Base-by-base conservation (phyloP, 2,797 vertebrate species). In the Anomalospiza imberbis region DNA sequence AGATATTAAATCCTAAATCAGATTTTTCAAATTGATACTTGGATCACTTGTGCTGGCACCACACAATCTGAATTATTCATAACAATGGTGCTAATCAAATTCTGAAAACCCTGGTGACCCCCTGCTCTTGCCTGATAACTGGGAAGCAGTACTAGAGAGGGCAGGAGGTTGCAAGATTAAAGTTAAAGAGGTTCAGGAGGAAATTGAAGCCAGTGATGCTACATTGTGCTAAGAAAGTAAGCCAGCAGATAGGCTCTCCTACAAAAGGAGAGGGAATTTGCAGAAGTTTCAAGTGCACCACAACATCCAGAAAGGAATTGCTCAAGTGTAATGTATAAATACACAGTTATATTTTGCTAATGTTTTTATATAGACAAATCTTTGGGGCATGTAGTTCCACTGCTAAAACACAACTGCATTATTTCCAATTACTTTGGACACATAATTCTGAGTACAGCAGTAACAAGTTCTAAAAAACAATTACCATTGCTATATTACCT, bases 21-120 rank as follows among this genome's bases (percentile, higher is more conserved):
- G 79, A 81, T 95, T 95, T 92, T 88, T 78, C 62, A 81, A 88
- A 92, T 76, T 94, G 76, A 45, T 91, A 63, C 63, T 92, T 71
- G 60, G 78, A 88, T 85, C 82, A 81, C 79, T 92, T 93, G 58
- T 75, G 62, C 89, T 62, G 51, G 79, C 85, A 88, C 85, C 70
- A 81, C 86, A 92, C 73, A 85, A 92, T 62, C 50, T 31, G 85
- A 93, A 85, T 78, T 84, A 89, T 86, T 92, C 82, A 53, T 80
- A 94, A 88, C 85, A 89, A 78, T 1, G 8, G 73, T 4, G 29
- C 48, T 94, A 92, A 94, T 96, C 87, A 91, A 92, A 92, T 73
- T 81, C 82, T 70, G 73, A 84, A 91, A 90, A 94, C 87, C 85
- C 82, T 79, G 78, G 76, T 86, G 91, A 93, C 76, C 62, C 82